Conservation (phyloP, 2,888 invertebrate genomes). For the Exephanes ischioxanthus region DNA sequence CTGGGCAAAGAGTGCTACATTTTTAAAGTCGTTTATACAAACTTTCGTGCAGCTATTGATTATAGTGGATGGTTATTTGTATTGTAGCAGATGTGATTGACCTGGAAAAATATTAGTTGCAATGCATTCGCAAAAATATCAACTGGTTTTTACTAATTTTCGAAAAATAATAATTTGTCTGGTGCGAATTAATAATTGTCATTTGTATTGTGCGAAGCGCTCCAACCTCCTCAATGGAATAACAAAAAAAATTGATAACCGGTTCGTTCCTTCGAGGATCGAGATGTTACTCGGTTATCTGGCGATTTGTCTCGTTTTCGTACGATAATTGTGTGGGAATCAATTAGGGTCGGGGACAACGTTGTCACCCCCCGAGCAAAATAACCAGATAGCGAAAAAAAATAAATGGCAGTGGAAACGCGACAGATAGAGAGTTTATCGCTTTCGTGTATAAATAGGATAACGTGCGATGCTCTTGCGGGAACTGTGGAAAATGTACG, state of each 20-base stretch:
- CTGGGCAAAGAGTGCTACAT: too few relatives aligned
- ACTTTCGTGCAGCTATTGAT: too few relatives aligned
- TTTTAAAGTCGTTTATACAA: too few relatives aligned
- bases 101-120: too few relatives aligned
- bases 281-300: neutral
- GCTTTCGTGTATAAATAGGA: constrained; percentile 24
- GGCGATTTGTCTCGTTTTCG: constrained; percentile 42
- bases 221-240: too few relatives aligned
- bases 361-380: constrained; percentile 42
- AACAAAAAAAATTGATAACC: neutral
- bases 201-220: too few relatives aligned
- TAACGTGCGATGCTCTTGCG: constrained; percentile 38
- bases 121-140: too few relatives aligned
- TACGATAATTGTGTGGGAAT: constrained; percentile 44
- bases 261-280: neutral
- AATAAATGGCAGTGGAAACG: constrained; percentile 27
- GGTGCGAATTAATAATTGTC: too few relatives aligned
- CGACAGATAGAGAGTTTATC: constrained; percentile 53
- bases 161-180: too few relatives aligned
- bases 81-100: too few relatives aligned
- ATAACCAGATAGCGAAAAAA: constrained; percentile 49
- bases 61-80: too few relatives aligned
- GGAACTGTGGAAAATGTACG: constrained; percentile 49
- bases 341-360: constrained; percentile 65
- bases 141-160: too few relatives aligned